Evolutionary conservation across 2,797 vertebrate genomes (phyloP), one percentile per base, ranked within the genome.

Genomic region (Nannoperca obscura): DNA sequence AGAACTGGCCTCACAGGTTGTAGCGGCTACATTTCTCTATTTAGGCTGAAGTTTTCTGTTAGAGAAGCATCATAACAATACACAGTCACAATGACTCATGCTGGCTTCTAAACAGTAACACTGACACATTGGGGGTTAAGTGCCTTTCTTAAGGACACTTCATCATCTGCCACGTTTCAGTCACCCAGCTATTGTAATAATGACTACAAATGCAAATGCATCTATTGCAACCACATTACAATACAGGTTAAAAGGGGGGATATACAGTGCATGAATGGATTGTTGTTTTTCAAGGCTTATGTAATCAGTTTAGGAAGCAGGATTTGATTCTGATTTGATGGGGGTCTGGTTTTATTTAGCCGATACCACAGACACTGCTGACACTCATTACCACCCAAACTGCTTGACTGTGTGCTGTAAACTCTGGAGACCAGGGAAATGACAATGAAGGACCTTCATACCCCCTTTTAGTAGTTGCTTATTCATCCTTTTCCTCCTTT

Each of bases 321-420:
- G 12, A n/a, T 65, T 74, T 68, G 50, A 71, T 71, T 13, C 5
- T 50, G 66, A 46, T 71, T 75, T 60, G 66, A 71, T 63, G 64
- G 36, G 52, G 47, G 27, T 6, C 73, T 69, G 66, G 62, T 38
- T 84, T 82, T 76, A 71, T 88, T 87, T 82, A 83, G 80, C 71
- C 34, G 60, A 44, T 64, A 78, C 79, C 49, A 75, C 80, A 81
- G 47, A 71, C 40, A 73, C 63, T 65, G 30, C 71, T 88, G 72
- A 63, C 54, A 63, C 27, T 82, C 54, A 75, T 66, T 81, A 67
- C 76, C 42, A 76, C 57, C 69, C 58, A 77, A 36, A 82, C 36
- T 64, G 49, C 65, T 78, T 24, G 53, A 38, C 30, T 80, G 46
- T 70, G n/a, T 57, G 12, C 62, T 83, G 61, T 75, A 70, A 82